Evolutionary conservation across 2,113 vertebrate species (phyloP), one percentile per base, ranked within the genome.

Genomic region (Ammospiza caudacuta): DNA sequence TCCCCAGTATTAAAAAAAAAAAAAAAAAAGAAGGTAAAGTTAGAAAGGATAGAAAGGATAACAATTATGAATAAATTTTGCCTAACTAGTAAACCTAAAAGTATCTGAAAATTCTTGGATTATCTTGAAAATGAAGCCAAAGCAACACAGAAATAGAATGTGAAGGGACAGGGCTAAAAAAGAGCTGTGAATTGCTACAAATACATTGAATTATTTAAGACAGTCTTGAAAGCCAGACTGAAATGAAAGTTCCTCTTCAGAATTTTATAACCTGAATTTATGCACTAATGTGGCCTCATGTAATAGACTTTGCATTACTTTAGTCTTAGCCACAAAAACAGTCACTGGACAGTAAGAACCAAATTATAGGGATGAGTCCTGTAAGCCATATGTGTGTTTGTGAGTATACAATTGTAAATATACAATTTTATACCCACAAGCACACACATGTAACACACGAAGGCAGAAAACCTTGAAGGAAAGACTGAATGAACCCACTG

Each of bases 1-100:
- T 58, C 2, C 4, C 1, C 4, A 3, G 0, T 9, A 17, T 54
- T 29, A 4, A 70, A 28, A 15, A 7, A 2, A 33, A 49, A 33
- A 49, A 43, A 35, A 35, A 19, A 25, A 37, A 13, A 73, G 19
- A 11, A 5, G 3, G 1, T 11, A n/a, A 12, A 54, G 4, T 21
- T 69, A 57, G 19, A 75, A 9, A 83, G 4, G 2, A 25, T 69
- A 57, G 19, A 75, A 9, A 83, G 4, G 2, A 25, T 7, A 68
- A 11, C 6, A 76, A 51, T 21, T 23, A 35, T n/a, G 2, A 82
- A 89, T 15, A 73, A 61, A 55, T 44, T 49, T 24, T 31, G 21
- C 19, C 15, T 58, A 90, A 62, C 5, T 63, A 5, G 4, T 62
- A 78, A 87, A 77, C 6, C 6, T 77, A 35, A 28, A 61, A 52